Conservation (phyloP, 2,888 invertebrate species). For the Melanargia galathea region DNA sequence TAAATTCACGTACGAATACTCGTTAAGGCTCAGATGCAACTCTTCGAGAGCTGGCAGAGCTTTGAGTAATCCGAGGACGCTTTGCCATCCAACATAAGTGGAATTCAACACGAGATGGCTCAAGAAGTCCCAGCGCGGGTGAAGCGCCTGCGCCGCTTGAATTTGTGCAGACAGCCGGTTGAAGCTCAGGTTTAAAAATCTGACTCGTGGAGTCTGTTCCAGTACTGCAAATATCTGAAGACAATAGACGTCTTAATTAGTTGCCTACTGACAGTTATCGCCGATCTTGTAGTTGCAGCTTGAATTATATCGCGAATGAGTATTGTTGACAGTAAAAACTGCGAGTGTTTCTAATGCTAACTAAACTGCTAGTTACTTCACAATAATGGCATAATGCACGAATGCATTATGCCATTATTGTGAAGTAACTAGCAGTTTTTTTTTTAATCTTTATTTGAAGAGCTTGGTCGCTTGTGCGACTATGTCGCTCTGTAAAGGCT, state of each 20-base stretch:
- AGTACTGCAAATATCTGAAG: slow-evolving; percentile 89
- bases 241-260: not conserved
- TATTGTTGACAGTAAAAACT: slow-evolving; percentile 7
- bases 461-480: too few relatives aligned
- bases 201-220: slow-evolving; percentile 92
- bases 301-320: slow-evolving; percentile 2
- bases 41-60: slow-evolving; percentile 92
- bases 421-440: too few relatives aligned
- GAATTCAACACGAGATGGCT: slow-evolving; percentile 93
- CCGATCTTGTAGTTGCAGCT: not conserved
- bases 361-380: too few relatives aligned
- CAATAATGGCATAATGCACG: too few relatives aligned
- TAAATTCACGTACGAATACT: slow-evolving; percentile 89
- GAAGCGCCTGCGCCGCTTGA: slow-evolving; percentile 77
- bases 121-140: slow-evolving; percentile 82
- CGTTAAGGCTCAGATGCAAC: slow-evolving; percentile 95
- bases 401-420: too few relatives aligned
- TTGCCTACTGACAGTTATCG: not conserved
- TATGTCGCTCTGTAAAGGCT: too few relatives aligned
- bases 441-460: too few relatives aligned
- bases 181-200: slow-evolving; percentile 95
- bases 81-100: slow-evolving; percentile 92
- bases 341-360: too few relatives aligned
- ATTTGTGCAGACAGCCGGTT: slow-evolving; percentile 90
- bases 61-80: slow-evolving; percentile 88